phyloP scores from a whole-genome alignment of 2,888 invertebrate genomes.

The Dryobota labecula region DNA sequence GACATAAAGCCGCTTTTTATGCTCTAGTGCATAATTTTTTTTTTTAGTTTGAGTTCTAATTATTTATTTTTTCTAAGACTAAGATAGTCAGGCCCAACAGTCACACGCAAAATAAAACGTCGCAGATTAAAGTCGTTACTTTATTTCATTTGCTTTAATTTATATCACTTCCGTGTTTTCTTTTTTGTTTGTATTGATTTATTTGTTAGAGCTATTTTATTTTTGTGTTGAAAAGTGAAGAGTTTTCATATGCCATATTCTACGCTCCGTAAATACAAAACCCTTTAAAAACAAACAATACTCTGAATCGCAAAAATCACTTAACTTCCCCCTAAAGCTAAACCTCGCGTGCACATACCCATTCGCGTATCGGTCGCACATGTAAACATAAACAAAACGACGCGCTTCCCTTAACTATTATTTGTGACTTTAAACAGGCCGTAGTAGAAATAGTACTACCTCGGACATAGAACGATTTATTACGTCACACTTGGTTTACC shows the following conservation, averaged over 20 bases:
- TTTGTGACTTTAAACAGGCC: conserved; percentile 43
- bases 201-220: not conserved
- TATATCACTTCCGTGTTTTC: too few relatives aligned
- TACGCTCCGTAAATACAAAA: not conserved
- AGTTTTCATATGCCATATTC: not conserved
- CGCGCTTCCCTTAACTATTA: conserved; percentile 31
- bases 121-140: too few relatives aligned
- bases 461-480: conserved; percentile 26
- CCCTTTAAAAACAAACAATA: conserved; percentile 16
- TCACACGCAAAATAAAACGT: too few relatives aligned
- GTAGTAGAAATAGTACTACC: conserved; percentile 5
- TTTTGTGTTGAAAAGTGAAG: not conserved
- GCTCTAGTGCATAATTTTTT: too few relatives aligned
- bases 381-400: conserved; percentile 59
- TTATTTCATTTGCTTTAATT: too few relatives aligned
- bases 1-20: too few relatives aligned
- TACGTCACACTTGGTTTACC: conserved; percentile 1
- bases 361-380: conserved; percentile 55
- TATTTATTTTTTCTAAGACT: too few relatives aligned
- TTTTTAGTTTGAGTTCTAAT: too few relatives aligned
- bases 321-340: conserved; percentile 11
- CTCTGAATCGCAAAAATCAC: conserved; percentile 14
- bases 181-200: too few relatives aligned
- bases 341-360: conserved; percentile 55
- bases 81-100: too few relatives aligned